Base-by-base conservation (phyloP, 2,888 invertebrate genomes). In the Epinotia nisella region DNA sequence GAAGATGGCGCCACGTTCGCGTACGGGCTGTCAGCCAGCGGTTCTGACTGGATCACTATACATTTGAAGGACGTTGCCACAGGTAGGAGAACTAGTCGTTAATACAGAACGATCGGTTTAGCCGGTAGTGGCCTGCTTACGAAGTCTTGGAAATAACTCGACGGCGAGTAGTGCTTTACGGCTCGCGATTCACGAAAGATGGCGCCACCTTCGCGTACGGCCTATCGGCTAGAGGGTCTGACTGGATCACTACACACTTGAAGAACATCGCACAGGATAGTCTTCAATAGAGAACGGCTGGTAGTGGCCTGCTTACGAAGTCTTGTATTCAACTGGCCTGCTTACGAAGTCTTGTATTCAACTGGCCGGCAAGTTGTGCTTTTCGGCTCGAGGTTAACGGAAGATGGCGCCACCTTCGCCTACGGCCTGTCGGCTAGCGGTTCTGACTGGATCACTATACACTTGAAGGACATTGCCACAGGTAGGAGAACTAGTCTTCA, bases 11-110 rank as follows among this genome's bases (percentile, higher is more conserved):
- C 95, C 82, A 96, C 96, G 35, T 96, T 97, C 91, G 99, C 99
- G 0, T 99, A 99, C 90, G 98, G 97, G 0, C 93, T 99, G 1
- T 98, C 98, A 78, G 95, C 96, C 75, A 98, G 98, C 87, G 99
- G 99, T 0, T 99, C 99, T 1, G 99, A 99, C 88, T 99, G 99
- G 99, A 96, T 96, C 78, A 98, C 97, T 65, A 97, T 99, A 81
- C 96, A 96, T 83, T 96, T 98, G 79, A 96, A 96, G 79, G 95
- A 96, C 90, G 96, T 97, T 0, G 95, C 41, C 13, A 21, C 19
- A 17, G 53, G 53, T 53, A 41, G n/a, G n/a, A n/a, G 13, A 24
- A 24, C 35, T 35, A 35, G 35, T 35, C 9, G 7, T 35, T 9
- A 35, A 35, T 1, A 35, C 35, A 35, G 35, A 35, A 35, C 35